Evolutionary conservation across 2,797 vertebrate genomes (phyloP).

Genomic region (Nannoperca obscura): DNA sequence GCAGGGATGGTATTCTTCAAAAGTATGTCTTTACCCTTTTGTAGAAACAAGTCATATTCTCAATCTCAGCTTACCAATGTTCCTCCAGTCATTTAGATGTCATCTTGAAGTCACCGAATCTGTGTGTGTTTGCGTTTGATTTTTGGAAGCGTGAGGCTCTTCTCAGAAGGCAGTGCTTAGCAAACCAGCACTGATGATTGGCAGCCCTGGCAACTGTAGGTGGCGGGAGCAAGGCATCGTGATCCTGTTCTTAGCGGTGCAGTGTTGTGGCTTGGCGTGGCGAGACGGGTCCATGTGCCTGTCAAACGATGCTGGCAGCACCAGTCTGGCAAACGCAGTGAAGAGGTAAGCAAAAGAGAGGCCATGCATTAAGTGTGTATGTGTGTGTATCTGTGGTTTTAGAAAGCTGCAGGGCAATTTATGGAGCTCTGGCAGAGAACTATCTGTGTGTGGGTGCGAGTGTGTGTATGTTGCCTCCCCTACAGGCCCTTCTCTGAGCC

Average conservation of each 20-base stretch:
- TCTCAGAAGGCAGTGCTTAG: conserved; percentile 4
- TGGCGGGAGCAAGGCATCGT: conserved; percentile 50
- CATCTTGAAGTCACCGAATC: background rate
- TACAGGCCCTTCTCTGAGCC: conserved; percentile 42
- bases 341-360: conserved; percentile 36
- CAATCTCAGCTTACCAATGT: background rate
- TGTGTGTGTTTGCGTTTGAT: background rate
- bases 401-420: conserved; percentile 32
- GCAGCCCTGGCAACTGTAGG: conserved; percentile 23
- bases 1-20: background rate
- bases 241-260: conserved; percentile 35
- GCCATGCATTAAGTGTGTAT: background rate
- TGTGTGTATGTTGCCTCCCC: conserved; percentile 44
- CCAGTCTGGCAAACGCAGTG: conserved; percentile 47
- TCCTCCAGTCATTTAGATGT: background rate
- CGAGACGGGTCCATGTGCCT: conserved; percentile 66
- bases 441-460: conserved; percentile 29
- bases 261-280: conserved; percentile 37
- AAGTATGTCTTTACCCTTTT: background rate
- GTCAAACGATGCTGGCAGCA: conserved; percentile 72
- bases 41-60: background rate
- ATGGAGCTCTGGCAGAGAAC: conserved; percentile 40
- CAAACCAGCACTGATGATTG: conserved; percentile 38
- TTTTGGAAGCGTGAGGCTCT: conserved; percentile 10
- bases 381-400: conserved; percentile 12